Evolutionary conservation across 30 jellyfish, hydroid and myxozoan species (phyloP).

Genomic region (Clytia hemisphaerica): DNA sequence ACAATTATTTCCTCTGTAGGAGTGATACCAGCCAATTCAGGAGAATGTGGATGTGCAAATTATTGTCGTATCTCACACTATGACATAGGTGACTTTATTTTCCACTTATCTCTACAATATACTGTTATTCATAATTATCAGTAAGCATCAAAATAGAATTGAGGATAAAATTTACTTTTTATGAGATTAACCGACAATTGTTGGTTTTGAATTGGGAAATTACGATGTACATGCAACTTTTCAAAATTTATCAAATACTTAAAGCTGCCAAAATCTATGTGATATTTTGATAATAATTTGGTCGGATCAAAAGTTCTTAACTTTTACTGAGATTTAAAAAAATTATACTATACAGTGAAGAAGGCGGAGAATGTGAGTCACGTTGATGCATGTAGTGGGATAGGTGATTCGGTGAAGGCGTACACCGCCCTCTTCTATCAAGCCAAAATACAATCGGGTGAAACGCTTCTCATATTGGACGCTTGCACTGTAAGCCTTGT

Average conservation of each 20-base stretch:
- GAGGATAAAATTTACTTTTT: too few relatives aligned
- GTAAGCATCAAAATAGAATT: too few relatives aligned
- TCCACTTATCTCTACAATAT: too few relatives aligned
- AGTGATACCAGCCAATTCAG: constrained; percentile 60
- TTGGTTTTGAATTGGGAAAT: too few relatives aligned
- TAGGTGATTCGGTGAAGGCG: constrained; percentile 84
- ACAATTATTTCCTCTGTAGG: constrained; percentile 43
- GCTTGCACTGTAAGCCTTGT: too few relatives aligned
- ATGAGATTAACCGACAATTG: too few relatives aligned
- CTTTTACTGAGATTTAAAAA: not conserved
- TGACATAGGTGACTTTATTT: constrained; percentile 76
- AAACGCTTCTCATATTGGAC: constrained; percentile 43
- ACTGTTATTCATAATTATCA: too few relatives aligned
- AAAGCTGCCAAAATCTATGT: too few relatives aligned
- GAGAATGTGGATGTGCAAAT: constrained; percentile 63
- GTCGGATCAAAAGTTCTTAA: too few relatives aligned
- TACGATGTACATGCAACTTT: too few relatives aligned
- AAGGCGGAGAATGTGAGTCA: constrained; percentile 67
- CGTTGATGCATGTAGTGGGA: constrained; percentile 67
- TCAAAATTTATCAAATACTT: too few relatives aligned
- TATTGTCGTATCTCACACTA: constrained; percentile 59
- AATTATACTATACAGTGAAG: constrained; percentile 22
- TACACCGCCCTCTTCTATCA: constrained; percentile 80
- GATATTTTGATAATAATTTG: too few relatives aligned
- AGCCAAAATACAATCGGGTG: constrained; percentile 67